Conservation (phyloP, 2,113 vertebrate species). For the Pardalotus punctatus region DNA sequence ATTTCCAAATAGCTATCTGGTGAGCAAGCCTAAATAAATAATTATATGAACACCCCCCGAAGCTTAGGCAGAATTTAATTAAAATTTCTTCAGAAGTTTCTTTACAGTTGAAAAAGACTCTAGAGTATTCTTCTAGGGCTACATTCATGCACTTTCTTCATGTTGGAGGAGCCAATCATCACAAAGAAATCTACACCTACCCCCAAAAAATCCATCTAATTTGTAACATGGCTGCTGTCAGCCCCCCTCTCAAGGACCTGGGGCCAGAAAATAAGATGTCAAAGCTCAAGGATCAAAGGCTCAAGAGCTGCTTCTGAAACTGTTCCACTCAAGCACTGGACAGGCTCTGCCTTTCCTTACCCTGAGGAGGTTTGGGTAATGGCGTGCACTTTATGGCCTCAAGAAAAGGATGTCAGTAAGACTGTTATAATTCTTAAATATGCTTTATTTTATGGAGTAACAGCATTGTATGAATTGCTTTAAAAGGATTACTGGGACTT, state of each 20-base stretch:
- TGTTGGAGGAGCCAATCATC: neutral
- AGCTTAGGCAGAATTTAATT: neutral
- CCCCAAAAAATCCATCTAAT: neutral
- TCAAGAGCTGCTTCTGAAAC: neutral
- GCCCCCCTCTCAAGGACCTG: neutral
- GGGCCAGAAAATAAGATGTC: neutral
- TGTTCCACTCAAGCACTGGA: fast-evolving
- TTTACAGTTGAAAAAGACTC: neutral
- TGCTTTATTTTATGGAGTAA: neutral
- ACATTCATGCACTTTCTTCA: neutral
- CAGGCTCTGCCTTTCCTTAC: neutral
- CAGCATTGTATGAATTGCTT: neutral
- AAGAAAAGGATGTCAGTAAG: neutral
- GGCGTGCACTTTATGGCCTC: neutral
- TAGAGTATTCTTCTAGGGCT: neutral
- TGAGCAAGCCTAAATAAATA: neutral
- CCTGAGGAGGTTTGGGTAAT: neutral
- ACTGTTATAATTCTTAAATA: neutral
- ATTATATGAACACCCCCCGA: neutral
- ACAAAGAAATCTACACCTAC: neutral
- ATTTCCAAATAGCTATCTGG: neutral
- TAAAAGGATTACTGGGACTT: neutral
- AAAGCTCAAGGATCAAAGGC: neutral
- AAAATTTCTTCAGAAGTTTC: neutral
- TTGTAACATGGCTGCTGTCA: neutral